phyloP scores from a whole-genome alignment of 2,113 vertebrate species.

The Oryctolagus cuniculus region DNA sequence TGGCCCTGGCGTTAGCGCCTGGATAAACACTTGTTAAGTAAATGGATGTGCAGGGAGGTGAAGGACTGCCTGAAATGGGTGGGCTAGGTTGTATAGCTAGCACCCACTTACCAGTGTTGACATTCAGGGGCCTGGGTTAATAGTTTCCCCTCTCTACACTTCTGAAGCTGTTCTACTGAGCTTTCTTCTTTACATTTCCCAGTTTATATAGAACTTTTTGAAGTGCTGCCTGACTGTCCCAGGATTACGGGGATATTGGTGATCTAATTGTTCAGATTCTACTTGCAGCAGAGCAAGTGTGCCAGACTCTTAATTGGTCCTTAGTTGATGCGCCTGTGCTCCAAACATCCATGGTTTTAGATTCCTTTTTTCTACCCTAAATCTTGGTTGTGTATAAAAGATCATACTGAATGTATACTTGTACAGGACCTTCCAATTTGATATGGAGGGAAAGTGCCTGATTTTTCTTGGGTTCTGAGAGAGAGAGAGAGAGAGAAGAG shows the following conservation, averaged over 20 bases:
- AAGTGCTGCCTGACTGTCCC: not conserved
- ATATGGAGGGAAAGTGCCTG: not conserved
- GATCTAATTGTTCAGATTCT: not conserved
- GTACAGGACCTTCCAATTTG: not conserved
- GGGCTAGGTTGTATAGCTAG: not conserved
- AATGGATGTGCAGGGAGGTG: not conserved
- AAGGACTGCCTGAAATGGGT: not conserved
- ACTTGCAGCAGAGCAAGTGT: not conserved
- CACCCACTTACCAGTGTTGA: not conserved
- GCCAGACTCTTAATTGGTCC: not conserved
- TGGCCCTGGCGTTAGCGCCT: not conserved
- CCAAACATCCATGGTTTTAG: not conserved
- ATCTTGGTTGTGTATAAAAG: not conserved
- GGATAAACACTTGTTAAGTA: not conserved
- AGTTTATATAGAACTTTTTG: constrained; percentile 13
- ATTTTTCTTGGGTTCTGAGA: not conserved
- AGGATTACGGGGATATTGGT: not conserved
- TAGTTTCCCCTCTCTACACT: not conserved
- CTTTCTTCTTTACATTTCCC: not conserved
- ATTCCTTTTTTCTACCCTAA: not conserved
- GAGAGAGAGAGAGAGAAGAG: no score
- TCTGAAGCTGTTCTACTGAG: not conserved
- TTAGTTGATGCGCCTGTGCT: not conserved
- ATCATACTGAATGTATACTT: not conserved
- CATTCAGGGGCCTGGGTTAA: fast-evolving